Base-by-base conservation (phyloP, 2,797 vertebrate genomes). In the Aeoliscus strigatus region DNA sequence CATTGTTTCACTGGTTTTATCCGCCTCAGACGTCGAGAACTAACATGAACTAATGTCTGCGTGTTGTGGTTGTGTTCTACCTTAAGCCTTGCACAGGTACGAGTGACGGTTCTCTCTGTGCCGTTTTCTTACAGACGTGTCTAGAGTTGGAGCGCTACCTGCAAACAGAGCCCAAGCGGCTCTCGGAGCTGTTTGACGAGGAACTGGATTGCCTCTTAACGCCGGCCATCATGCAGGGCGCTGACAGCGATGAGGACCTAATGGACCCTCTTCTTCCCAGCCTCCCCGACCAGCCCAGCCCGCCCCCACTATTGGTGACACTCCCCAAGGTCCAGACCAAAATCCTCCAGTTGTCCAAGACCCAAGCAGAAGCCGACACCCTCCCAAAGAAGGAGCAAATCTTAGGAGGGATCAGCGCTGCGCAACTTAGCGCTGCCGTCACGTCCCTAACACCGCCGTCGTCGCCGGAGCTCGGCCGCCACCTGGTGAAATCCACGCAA, bases 371-470 rank as follows among this genome's bases (percentile, higher is more conserved):
- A 82, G 51, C 42, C 65, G 30, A 81, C 80, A 48, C 35, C 63
- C 32, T 72, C 49, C 78, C 42, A 62, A 81, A 78, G 41, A 61
- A 35, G 27, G 34, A 12, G 28, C 80, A 85, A 35, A 57, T 39
- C 1, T 11, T 73, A 65, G 86, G 89, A 36, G 90, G 88, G 38
- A 37, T 65, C 27, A 76, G 75, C 1, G 92, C 94, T 73, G 94
- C 96, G 63, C 94, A 96, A 69, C 90, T 97, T 82, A 96, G 94
- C 40, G 59, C 39, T 49, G 95, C 96, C 27, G 94, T 99, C 64
- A 98, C 96, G 75, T 97, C 94, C 52, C 84, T 99, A 79, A 99
- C 96, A 0, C 96, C 96, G 1, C 96, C 96, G 0, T 98, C 96
- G 1, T 99, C 96, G 9, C 96, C 96, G 0, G 96, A 99, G 81